These are phyloP conservation scores for Euschistus heros DNA, from an alignment of 1,140 invertebrate species.

Conservation along the genomic window DNA sequence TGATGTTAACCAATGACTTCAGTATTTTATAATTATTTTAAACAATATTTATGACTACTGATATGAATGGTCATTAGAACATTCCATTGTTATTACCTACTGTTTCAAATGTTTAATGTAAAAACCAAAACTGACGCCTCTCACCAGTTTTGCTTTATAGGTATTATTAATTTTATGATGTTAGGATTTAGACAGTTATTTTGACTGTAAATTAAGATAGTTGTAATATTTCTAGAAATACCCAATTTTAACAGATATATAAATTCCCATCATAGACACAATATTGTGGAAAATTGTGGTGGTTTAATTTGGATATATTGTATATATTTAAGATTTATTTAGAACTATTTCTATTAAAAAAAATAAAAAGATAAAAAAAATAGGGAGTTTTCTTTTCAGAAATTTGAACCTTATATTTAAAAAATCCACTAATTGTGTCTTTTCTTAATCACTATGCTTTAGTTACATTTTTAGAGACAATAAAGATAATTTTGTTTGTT, in stretches of 20 bases:
- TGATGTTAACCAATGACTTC: neutral
- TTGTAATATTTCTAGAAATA: conserved; percentile 2
- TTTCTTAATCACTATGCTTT: conserved; percentile 8
- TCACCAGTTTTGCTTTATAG: conserved; percentile 22
- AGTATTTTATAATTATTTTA: neutral
- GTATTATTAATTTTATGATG: conserved; percentile 20
- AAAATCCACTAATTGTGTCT: conserved; percentile 4
- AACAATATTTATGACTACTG: neutral
- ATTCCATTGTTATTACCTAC: conserved; percentile 20
- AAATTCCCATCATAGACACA: neutral
- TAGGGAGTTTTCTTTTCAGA: neutral
- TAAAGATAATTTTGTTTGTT: conserved; percentile 16
- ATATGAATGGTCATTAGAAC: neutral
- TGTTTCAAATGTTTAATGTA: neutral
- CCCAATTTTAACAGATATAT: neutral
- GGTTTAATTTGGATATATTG: conserved; percentile 4
- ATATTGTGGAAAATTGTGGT: neutral
- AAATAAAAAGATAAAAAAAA: conserved; percentile 3
- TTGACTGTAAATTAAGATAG: neutral
- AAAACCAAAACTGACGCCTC: neutral
- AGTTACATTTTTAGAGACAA: conserved; percentile 24
- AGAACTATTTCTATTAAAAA: neutral
- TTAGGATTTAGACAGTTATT: conserved; percentile 18
- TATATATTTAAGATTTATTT: conserved; percentile 9
- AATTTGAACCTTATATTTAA: conserved; percentile 3